Conservation (phyloP, 2,888 invertebrate species). For the Anthophora plumipes region DNA sequence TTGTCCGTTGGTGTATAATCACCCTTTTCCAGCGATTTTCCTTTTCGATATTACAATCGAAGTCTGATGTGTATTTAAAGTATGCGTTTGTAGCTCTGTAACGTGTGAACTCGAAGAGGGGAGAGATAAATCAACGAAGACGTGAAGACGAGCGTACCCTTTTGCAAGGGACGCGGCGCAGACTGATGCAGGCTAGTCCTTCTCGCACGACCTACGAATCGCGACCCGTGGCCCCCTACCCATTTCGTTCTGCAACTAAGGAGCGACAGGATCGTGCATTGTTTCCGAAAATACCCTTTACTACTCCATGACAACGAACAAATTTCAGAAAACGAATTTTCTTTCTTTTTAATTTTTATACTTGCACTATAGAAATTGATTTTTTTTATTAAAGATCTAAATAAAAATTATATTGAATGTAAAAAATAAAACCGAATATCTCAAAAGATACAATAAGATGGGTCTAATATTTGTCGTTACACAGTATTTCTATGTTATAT, state of each 20-base stretch:
- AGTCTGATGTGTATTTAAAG: constrained; percentile 10
- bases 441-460: background rate
- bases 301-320: background rate
- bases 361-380: background rate
- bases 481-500: no score
- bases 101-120: constrained; percentile 31
- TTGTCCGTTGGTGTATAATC: constrained; percentile 17
- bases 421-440: background rate
- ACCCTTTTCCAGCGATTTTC: constrained; percentile 17
- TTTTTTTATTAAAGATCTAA: background rate
- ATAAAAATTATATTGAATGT: background rate
- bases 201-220: constrained; percentile 77
- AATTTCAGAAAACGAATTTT: background rate
- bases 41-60: constrained; percentile 4
- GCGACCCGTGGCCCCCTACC: constrained; percentile 74
- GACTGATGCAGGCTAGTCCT: constrained; percentile 75
- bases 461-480: background rate
- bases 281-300: constrained; percentile 30
- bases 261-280: constrained; percentile 65
- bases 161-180: constrained; percentile 74
- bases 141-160: constrained; percentile 72
- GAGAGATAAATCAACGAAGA: constrained; percentile 55
- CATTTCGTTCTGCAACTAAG: constrained; percentile 67
- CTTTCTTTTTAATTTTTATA: background rate
- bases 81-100: constrained; percentile 31